Evolutionary conservation across 2,113 vertebrate species (phyloP).

Genomic region (Cephalophus harveyi): DNA sequence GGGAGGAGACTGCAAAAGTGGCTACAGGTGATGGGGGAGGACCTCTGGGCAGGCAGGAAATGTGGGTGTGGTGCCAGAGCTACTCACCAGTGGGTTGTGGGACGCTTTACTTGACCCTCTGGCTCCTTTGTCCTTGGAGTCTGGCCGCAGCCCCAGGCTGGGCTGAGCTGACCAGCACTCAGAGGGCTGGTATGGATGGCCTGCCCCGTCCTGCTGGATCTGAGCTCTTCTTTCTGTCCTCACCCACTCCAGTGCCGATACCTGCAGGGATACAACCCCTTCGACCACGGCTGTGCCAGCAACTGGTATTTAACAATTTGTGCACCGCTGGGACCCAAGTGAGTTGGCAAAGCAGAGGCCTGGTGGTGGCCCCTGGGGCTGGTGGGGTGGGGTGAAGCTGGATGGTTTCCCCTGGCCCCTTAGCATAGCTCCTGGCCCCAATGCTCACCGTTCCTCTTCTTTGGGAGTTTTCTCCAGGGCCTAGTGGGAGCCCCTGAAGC

Average conservation of each 20-base stretch:
- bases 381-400: neutral
- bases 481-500: neutral
- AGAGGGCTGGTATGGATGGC: no score
- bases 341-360: constrained; percentile 23
- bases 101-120: no score
- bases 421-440: neutral
- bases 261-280: neutral
- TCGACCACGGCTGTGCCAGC: constrained; percentile 38
- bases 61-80: neutral
- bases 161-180: neutral
- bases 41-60: neutral
- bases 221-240: neutral
- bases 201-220: neutral
- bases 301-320: constrained; percentile 55
- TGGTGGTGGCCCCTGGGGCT: neutral
- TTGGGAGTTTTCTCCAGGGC: neutral
- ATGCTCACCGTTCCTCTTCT: neutral
- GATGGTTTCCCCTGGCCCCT: neutral
- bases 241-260: neutral
- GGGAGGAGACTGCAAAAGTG: neutral
- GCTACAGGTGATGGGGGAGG: neutral
- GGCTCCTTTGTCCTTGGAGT: neutral
- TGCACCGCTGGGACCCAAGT: constrained; percentile 61
- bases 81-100: neutral
- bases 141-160: neutral